phyloP scores from a whole-genome alignment of 1,140 invertebrate species.

The Bombus sylvicola region DNA sequence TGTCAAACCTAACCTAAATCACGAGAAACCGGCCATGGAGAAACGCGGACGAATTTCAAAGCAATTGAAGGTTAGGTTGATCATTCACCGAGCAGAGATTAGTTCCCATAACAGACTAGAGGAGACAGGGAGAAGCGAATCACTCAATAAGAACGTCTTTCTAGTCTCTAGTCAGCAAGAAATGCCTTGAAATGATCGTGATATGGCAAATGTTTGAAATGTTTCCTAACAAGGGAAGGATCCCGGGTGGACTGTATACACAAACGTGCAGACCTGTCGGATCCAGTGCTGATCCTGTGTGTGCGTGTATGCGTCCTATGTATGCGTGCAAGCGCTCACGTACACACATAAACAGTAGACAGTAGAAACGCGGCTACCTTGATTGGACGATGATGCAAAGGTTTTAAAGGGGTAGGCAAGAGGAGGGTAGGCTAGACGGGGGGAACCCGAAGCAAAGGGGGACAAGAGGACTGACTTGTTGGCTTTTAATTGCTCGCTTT shows the following conservation, averaged over 20 bases:
- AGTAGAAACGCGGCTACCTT: slow-evolving; percentile 47
- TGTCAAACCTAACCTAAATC: neutral
- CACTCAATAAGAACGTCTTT: slow-evolving; percentile 30
- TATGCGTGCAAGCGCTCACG: neutral
- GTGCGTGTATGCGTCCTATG: too few relatives aligned
- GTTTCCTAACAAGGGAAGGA: slow-evolving; percentile 66
- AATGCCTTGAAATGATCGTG: slow-evolving; percentile 59
- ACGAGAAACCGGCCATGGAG: neutral
- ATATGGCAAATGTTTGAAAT: slow-evolving; percentile 71
- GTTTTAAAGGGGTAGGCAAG: slow-evolving; percentile 44
- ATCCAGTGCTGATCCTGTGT: neutral
- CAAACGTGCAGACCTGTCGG: neutral
- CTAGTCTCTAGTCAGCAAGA: slow-evolving; percentile 54
- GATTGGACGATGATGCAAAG: slow-evolving; percentile 67
- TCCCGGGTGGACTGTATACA: slow-evolving; percentile 45
- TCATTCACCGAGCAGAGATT: neutral
- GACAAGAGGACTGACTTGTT: slow-evolving; percentile 40
- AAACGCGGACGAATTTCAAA: neutral
- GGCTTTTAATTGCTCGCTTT: slow-evolving; percentile 70
- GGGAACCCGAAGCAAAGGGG: neutral
- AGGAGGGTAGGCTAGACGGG: neutral
- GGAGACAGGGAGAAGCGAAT: neutral
- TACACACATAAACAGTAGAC: neutral
- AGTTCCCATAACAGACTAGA: neutral
- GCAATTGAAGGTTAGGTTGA: neutral